These are phyloP conservation scores for Harpagifer antarcticus DNA, from an alignment of 2,797 vertebrate species.

Conservation along the genomic window DNA sequence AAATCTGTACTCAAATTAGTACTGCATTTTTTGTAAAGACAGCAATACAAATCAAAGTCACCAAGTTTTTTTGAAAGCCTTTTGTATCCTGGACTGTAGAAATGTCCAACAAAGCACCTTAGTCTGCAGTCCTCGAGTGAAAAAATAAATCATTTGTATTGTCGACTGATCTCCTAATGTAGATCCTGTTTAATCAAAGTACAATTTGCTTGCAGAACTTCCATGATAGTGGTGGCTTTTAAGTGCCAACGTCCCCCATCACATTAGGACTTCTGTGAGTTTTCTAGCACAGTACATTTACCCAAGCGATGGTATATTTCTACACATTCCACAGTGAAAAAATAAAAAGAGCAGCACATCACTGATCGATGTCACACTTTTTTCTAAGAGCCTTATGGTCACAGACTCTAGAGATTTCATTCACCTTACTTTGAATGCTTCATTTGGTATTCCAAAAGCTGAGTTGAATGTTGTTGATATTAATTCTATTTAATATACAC, in stretches of 20 bases:
- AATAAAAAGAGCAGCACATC: constrained; percentile 50
- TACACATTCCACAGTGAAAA: constrained; percentile 64
- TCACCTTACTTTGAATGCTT: constrained; percentile 73
- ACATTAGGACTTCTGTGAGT: constrained; percentile 55
- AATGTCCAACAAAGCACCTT: constrained; percentile 74
- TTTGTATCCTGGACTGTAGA: constrained; percentile 68
- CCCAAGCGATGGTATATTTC: constrained; percentile 46
- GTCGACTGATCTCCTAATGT: constrained; percentile 54
- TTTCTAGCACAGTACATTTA: constrained; percentile 48
- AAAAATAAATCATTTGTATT: constrained; percentile 28
- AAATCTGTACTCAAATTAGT: constrained; percentile 44
- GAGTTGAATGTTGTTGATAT: constrained; percentile 76
- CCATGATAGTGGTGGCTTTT: constrained; percentile 63
- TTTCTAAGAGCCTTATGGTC: constrained; percentile 56
- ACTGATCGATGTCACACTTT: constrained; percentile 61
- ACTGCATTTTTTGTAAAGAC: constrained; percentile 30
- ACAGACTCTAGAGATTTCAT: constrained; percentile 45
- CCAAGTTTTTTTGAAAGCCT: constrained; percentile 67
- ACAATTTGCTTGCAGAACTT: constrained; percentile 53
- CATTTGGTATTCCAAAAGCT: constrained; percentile 70
- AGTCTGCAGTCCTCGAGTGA: constrained; percentile 52
- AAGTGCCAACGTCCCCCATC: constrained; percentile 71
- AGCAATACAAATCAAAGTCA: constrained; percentile 64
- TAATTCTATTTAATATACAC: constrained; percentile 77
- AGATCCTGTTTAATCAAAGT: constrained; percentile 53